These are phyloP conservation scores for Podilymbus podiceps DNA, from an alignment of 2,113 vertebrate species.

Conservation along the genomic window DNA sequence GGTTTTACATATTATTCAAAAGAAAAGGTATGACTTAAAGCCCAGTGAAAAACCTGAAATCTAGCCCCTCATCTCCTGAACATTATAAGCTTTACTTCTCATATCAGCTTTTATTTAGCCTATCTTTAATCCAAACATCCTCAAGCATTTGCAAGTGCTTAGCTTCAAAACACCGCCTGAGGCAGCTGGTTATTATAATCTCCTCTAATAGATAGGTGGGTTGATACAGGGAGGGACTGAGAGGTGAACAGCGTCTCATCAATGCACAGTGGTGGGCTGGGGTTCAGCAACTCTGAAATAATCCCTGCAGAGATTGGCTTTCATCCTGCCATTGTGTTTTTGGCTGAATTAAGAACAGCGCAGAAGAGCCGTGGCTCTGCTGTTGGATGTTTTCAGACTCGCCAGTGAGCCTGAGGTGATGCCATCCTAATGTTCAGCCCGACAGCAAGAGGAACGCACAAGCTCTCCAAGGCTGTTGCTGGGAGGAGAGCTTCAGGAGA, in stretches of 20 bases:
- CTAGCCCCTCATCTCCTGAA: background rate
- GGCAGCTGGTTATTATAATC: background rate
- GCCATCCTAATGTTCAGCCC: background rate
- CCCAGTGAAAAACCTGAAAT: background rate
- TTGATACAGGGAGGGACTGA: background rate
- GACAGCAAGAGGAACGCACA: background rate
- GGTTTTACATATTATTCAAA: background rate
- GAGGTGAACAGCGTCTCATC: background rate
- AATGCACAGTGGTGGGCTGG: background rate
- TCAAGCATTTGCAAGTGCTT: background rate
- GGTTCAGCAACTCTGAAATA: background rate
- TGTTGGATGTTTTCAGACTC: fast-evolving
- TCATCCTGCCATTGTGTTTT: background rate
- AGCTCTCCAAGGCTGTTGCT: background rate
- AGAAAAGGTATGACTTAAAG: background rate
- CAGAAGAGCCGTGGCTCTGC: background rate
- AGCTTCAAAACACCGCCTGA: background rate
- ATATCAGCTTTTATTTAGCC: background rate
- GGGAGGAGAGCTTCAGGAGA: background rate
- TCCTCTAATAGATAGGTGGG: background rate
- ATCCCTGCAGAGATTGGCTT: background rate
- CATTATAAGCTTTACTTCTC: background rate
- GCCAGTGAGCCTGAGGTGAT: background rate
- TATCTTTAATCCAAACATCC: background rate
- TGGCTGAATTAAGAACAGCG: background rate